Base-by-base conservation (phyloP, 2,113 vertebrate genomes). In the Vidua chalybeata region DNA sequence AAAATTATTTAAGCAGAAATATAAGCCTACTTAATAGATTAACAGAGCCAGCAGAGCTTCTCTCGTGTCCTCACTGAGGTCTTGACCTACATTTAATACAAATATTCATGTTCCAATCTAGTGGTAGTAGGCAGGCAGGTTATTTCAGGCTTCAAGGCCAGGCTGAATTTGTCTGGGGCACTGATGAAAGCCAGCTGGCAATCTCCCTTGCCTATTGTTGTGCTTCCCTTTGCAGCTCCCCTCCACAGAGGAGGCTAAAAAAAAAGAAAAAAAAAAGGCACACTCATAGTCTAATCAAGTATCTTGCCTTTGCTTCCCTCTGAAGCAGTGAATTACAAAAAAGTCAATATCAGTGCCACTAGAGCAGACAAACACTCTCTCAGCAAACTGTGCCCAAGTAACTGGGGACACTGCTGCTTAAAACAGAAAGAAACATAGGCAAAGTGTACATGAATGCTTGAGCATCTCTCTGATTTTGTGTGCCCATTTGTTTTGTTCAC, bases 361-460 rank as follows among this genome's bases (percentile, higher is more conserved):
- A 43, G 61, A 74, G 67, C n/a, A 66, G 55, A 33, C 24, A 24
- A 56, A 18, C 24, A 11, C 5, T 18, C 62, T 16, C 13, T 45
- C 55, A 22, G 28, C 18, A 77, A 81, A 13, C 2, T 10, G 15
- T 59, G 73, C 13, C 48, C 15, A 30, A 66, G 54, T 9, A 69
- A 71, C 15, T 9, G 17, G 73, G 48, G 55, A 6, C 22, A 17
- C 30, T n/a, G 31, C 13, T 48, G 23, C 67, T 63, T 39, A 48
- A 67, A 87, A 51, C 18, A 80, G 15, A 52, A n/a, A 54, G 28
- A 30, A 61, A 45, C 15, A 31, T 26, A 37, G 6, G 28, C 20
- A 62, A 37, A 69, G 14, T 3, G 1, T 2, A 10, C 1, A 0
- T 4, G 11, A 8, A 45, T 9, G 21, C 2, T 0, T 11, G 14